phyloP scores from a whole-genome alignment of 2,113 vertebrate species.

The Anolis sagrei region DNA sequence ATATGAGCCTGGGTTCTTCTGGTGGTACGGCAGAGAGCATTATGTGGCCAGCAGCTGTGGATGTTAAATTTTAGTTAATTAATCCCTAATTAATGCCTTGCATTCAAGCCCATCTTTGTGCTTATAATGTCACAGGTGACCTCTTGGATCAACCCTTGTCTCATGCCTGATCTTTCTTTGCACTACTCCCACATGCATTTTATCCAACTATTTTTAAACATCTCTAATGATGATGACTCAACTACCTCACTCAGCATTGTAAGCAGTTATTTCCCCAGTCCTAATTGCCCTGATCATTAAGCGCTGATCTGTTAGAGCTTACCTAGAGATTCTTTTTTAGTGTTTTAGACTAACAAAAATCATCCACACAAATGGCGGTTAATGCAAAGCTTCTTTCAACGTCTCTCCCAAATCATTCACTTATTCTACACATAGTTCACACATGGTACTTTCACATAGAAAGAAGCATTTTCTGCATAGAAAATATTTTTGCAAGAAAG shows the following conservation, averaged over 20 bases:
- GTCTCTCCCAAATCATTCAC: neutral
- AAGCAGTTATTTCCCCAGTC: constrained; percentile 14
- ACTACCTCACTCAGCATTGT: constrained; percentile 8
- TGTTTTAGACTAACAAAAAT: constrained; percentile 12
- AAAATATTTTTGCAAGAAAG: too few relatives aligned
- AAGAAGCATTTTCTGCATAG: too few relatives aligned
- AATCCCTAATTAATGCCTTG: constrained; percentile 37
- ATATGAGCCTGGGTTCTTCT: constrained; percentile 13
- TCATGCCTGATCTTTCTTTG: constrained; percentile 29
- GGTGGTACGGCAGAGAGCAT: constrained; percentile 12
- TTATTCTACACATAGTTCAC: too few relatives aligned
- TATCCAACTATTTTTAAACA: constrained; percentile 53
- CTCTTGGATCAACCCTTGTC: neutral
- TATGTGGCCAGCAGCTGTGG: constrained; percentile 20
- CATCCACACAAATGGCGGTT: neutral
- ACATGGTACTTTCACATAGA: too few relatives aligned
- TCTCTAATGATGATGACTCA: constrained; percentile 50
- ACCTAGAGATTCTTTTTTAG: neutral
- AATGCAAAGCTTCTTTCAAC: neutral
- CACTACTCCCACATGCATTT: constrained; percentile 22
- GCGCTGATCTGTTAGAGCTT: constrained; percentile 39
- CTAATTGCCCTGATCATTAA: constrained; percentile 46
- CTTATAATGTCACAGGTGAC: neutral
- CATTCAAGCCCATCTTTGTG: constrained; percentile 45
- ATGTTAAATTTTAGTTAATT: constrained; percentile 53